These are phyloP conservation scores for Scaptomyza tumidula DNA, from an alignment of 2,888 invertebrate species.

Conservation along the genomic window DNA sequence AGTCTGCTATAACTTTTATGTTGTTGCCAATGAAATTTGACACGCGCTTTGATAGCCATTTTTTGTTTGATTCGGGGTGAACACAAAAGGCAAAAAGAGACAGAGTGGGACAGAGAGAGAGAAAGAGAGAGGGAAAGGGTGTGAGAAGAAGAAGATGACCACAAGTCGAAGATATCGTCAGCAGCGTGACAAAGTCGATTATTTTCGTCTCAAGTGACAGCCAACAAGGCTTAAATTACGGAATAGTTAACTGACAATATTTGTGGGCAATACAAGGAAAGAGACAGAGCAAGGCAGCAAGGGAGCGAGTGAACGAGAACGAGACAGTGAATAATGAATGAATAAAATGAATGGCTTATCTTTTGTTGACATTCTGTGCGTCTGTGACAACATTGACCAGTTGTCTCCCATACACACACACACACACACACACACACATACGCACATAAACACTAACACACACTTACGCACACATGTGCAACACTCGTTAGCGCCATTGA, in stretches of 20 bases:
- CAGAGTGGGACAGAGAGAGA: not conserved
- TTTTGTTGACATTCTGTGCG: slow-evolving; percentile 76
- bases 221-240: slow-evolving; percentile 79
- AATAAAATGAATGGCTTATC: slow-evolving; percentile 81
- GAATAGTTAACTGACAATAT: slow-evolving; percentile 67
- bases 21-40: slow-evolving; percentile 63
- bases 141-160: not conserved
- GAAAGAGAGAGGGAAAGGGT: no score
- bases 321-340: slow-evolving; percentile 62
- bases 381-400: slow-evolving; percentile 81
- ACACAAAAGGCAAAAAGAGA: not conserved
- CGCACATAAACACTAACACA: slow-evolving; percentile 17
- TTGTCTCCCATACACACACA: slow-evolving; percentile 48
- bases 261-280: slow-evolving; percentile 1
- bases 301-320: not conserved
- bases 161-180: slow-evolving; percentile 33
- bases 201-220: slow-evolving; percentile 78
- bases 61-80: slow-evolving; percentile 29
- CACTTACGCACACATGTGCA: slow-evolving; percentile 7
- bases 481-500: slow-evolving; percentile 63
- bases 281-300: not conserved
- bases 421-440: slow-evolving; percentile 26
- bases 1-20: slow-evolving; percentile 29
- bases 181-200: slow-evolving; percentile 77
- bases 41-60: slow-evolving; percentile 55